Evolutionary conservation across 1,140 invertebrate genomes (phyloP).

Genomic region (Drosophila pseudoananassae): DNA sequence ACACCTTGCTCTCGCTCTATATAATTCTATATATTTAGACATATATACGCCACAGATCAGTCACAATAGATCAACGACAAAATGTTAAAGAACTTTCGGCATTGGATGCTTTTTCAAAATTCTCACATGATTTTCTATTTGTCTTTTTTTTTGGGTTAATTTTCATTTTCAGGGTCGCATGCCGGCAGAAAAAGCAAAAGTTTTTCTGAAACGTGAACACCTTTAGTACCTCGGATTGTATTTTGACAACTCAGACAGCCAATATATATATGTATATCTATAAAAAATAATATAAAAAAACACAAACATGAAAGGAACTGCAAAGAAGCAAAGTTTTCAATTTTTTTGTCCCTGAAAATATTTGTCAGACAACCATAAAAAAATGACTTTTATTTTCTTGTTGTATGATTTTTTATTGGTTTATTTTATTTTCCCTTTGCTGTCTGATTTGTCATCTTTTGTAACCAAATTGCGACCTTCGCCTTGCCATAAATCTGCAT

Average conservation of each 20-base stretch:
- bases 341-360: constrained; percentile 57
- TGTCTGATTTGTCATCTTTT: constrained; percentile 46
- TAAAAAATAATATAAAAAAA: constrained; percentile 8
- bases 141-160: constrained; percentile 10
- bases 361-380: constrained; percentile 31
- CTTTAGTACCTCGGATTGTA: constrained; percentile 28
- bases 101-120: constrained; percentile 14
- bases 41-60: constrained; percentile 47
- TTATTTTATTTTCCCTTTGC: neutral
- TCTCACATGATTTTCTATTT: constrained; percentile 12
- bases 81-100: constrained; percentile 67
- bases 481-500: constrained; percentile 66
- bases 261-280: constrained; percentile 41
- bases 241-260: constrained; percentile 72
- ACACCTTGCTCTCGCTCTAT: constrained; percentile 23
- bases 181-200: constrained; percentile 69
- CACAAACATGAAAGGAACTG: constrained; percentile 1
- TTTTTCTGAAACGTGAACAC: constrained; percentile 49
- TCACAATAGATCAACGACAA: constrained; percentile 67
- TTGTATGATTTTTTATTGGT: constrained; percentile 1
- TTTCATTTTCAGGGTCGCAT: constrained; percentile 63
- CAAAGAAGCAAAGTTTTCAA: constrained; percentile 45
- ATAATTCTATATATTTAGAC: constrained; percentile 23
- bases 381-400: neutral
- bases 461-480: constrained; percentile 63